These are phyloP conservation scores for Dromius quadrimaculatus DNA, from an alignment of 2,888 invertebrate genomes.

Conservation along the genomic window DNA sequence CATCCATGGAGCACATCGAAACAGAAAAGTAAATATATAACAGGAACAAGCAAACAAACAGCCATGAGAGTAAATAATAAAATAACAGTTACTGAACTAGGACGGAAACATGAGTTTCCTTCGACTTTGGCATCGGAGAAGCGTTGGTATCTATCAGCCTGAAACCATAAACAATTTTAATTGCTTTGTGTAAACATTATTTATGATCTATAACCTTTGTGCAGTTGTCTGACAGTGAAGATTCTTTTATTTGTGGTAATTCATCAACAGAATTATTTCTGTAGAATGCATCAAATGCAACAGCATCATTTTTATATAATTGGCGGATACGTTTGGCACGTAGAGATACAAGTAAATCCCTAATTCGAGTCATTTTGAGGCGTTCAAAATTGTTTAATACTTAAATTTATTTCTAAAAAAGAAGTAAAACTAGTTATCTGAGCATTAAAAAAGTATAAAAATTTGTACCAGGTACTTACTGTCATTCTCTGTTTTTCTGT, in stretches of 20 bases:
- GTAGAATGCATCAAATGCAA: constrained; percentile 73
- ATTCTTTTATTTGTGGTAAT: constrained; percentile 68
- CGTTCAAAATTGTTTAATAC: background rate
- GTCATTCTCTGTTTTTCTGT: background rate
- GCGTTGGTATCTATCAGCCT: constrained; percentile 61
- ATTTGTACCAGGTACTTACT: background rate
- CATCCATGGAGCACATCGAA: constrained; percentile 62
- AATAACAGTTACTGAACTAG: constrained; percentile 61
- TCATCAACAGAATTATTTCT: constrained; percentile 68
- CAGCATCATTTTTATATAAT: constrained; percentile 62
- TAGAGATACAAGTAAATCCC: constrained; percentile 61
- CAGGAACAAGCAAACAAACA: constrained; percentile 65
- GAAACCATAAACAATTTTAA: constrained; percentile 24
- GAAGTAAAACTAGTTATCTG: background rate
- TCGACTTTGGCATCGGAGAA: constrained; percentile 57
- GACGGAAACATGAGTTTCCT: constrained; percentile 59
- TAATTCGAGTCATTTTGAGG: constrained; percentile 60
- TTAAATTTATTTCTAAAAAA: background rate
- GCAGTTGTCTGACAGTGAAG: constrained; percentile 66
- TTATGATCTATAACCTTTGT: constrained; percentile 40
- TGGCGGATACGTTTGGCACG: constrained; percentile 60
- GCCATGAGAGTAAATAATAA: constrained; percentile 63
- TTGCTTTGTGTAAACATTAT: constrained; percentile 1
- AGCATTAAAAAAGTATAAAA: background rate
- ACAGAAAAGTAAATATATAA: constrained; percentile 65